phyloP scores from a whole-genome alignment of 2,888 invertebrate genomes.

The Mystacides longicornis region DNA sequence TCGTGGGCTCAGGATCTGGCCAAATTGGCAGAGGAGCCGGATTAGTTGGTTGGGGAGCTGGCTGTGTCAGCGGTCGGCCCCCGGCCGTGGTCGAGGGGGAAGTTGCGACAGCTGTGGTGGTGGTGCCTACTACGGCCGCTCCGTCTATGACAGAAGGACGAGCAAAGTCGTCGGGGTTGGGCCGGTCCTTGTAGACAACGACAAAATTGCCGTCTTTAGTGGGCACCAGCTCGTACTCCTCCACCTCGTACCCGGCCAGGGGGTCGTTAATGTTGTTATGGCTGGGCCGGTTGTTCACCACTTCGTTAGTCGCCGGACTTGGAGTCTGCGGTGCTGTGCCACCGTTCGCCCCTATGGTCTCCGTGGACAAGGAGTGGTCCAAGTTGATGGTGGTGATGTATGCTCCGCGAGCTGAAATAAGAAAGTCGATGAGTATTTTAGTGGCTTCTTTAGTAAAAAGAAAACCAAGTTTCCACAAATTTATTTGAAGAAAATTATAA shows the following conservation, averaged over 20 bases:
- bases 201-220: conserved; percentile 3
- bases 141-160: conserved; percentile 4
- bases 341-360: conserved; percentile 13
- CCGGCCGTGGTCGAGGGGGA: neutral
- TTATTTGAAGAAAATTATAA: too few relatives aligned
- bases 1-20: too few relatives aligned
- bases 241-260: neutral
- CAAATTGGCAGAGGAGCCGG: too few relatives aligned
- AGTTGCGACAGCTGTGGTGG: neutral
- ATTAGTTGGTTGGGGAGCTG: too few relatives aligned
- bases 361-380: conserved; percentile 40
- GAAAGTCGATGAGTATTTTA: too few relatives aligned
- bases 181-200: conserved; percentile 10
- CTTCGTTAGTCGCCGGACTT: neutral
- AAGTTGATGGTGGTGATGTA: conserved; percentile 45
- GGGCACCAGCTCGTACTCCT: conserved; percentile 23
- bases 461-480: too few relatives aligned
- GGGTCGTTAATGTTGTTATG: neutral
- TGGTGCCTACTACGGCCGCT: neutral
- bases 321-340: conserved; percentile 2
- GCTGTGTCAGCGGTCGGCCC: too few relatives aligned
- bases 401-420: conserved; percentile 29
- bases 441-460: too few relatives aligned
- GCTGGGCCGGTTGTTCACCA: neutral
- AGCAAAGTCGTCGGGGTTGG: conserved; percentile 13